phyloP scores from a whole-genome alignment of 2,797 vertebrate genomes.

The Acanthurus lineatus region DNA sequence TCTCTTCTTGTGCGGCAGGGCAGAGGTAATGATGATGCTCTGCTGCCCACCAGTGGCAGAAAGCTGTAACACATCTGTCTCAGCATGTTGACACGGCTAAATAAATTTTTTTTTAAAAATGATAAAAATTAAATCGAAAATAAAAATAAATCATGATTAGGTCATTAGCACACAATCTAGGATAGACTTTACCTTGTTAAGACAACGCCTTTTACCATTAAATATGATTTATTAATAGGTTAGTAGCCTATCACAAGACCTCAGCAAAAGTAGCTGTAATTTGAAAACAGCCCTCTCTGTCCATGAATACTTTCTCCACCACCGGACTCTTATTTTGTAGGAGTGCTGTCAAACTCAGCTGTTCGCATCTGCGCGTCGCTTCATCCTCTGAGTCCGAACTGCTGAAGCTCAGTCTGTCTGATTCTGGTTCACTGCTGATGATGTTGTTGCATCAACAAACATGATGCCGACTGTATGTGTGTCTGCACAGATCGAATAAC shows the following conservation, averaged over 20 bases:
- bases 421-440: neutral
- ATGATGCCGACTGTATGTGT: neutral
- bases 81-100: rapidly evolving
- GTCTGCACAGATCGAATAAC: neutral
- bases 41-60: slow-evolving; percentile 22
- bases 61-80: rapidly evolving
- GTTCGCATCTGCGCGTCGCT: slow-evolving; percentile 18
- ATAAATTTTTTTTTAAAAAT: too few relatives aligned
- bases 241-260: too few relatives aligned
- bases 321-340: slow-evolving; percentile 56
- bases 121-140: too few relatives aligned
- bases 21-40: rapidly evolving
- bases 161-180: too few relatives aligned
- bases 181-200: too few relatives aligned
- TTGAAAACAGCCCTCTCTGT: too few relatives aligned
- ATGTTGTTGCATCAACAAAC: neutral
- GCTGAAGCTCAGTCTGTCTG: neutral
- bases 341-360: slow-evolving; percentile 68
- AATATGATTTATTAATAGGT: too few relatives aligned
- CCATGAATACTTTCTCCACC: neutral
- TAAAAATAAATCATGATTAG: too few relatives aligned
- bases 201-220: too few relatives aligned
- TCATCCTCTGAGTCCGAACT: neutral
- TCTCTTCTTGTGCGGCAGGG: neutral
- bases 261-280: too few relatives aligned